Evolutionary conservation across 23 tunicate genomes (phyloP).

Genomic region (Botrylloides violaceus): DNA sequence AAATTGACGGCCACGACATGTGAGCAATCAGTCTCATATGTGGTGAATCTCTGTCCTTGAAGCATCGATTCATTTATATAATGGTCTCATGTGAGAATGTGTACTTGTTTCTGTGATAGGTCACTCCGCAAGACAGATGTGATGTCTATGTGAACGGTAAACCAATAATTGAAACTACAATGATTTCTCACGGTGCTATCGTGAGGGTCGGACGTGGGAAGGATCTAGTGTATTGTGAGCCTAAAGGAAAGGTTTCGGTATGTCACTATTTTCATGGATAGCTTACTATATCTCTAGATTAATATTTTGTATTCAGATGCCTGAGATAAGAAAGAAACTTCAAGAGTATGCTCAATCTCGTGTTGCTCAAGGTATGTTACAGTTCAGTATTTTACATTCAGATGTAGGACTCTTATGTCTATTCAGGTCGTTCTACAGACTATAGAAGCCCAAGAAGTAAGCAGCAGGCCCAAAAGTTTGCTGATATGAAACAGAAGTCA

Average conservation of each 20-base stretch:
- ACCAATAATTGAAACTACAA: conserved; percentile 51
- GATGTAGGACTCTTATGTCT: neutral
- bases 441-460: neutral
- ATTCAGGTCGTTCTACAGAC: neutral
- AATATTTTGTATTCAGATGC: conserved; percentile 12
- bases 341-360: conserved; percentile 5
- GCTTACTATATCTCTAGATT: neutral
- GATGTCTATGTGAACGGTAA: conserved; percentile 52
- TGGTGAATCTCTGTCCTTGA: too few species aligned
- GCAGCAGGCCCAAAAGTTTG: neutral
- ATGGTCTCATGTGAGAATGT: too few species aligned
- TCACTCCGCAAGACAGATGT: conserved; percentile 56
- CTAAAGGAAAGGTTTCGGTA: conserved; percentile 37
- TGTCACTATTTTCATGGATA: conserved; percentile 1
- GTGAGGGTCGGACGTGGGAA: conserved; percentile 60
- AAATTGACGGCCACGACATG: too few species aligned
- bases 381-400: neutral
- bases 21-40: too few species aligned
- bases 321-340: conserved; percentile 10
- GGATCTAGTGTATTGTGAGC: conserved; percentile 59
- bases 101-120: conserved; percentile 31
- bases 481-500: conserved; percentile 11
- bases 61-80: too few species aligned
- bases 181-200: conserved; percentile 53
- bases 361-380: neutral